phyloP scores from a whole-genome alignment of 2,797 vertebrate genomes.

The Ficedula albicollis region DNA sequence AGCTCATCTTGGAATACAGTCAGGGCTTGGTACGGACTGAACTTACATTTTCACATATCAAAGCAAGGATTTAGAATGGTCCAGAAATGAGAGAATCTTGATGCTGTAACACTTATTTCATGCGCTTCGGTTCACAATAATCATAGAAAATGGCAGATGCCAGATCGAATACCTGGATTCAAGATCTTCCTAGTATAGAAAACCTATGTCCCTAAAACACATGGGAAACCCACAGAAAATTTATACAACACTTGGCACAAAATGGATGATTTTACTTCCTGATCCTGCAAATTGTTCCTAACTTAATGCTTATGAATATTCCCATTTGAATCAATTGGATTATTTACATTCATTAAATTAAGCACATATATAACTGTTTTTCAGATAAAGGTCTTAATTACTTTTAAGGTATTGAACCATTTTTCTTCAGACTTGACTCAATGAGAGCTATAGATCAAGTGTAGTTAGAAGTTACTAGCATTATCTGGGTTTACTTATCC shows the following conservation, averaged over 20 bases:
- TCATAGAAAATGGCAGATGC: background rate
- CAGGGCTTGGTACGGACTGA: background rate
- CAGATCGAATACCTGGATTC: background rate
- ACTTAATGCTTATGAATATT: slow-evolving; percentile 60
- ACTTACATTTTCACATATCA: background rate
- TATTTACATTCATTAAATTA: slow-evolving; percentile 65
- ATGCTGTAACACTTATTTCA: background rate
- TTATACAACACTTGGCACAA: background rate
- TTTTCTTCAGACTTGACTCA: slow-evolving; percentile 65
- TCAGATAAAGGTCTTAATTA: slow-evolving; percentile 69
- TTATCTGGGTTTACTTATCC: slow-evolving; percentile 3
- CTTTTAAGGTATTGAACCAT: slow-evolving; percentile 60
- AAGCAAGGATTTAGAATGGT: background rate
- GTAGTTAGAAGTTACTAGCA: slow-evolving; percentile 15
- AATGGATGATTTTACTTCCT: background rate
- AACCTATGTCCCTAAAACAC: background rate
- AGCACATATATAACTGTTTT: slow-evolving; percentile 56
- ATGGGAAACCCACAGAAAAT: background rate
- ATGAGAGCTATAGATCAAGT: slow-evolving; percentile 60
- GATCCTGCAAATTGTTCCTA: slow-evolving; percentile 14
- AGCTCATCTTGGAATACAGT: background rate
- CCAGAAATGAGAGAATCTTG: background rate
- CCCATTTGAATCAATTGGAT: slow-evolving; percentile 29
- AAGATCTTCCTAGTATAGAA: background rate
- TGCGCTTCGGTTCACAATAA: background rate